phyloP scores from a whole-genome alignment of 2,888 invertebrate species.

The Mimumesa dahlbomi region DNA sequence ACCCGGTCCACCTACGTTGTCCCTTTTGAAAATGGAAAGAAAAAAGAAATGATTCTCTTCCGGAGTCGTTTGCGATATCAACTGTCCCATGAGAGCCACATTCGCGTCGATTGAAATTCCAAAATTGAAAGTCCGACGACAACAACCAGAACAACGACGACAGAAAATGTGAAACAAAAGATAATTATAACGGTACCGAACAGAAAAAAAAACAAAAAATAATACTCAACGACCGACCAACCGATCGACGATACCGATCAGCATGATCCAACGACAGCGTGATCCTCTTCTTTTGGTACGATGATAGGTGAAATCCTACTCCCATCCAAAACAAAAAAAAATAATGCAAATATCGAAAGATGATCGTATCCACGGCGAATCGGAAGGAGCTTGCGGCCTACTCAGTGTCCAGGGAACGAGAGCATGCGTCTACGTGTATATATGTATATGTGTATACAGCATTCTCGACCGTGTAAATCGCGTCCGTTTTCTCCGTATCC shows the following conservation, averaged over 20 bases:
- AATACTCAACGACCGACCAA: conserved; percentile 25
- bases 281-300: conserved; percentile 49
- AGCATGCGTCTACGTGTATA: conserved; percentile 41
- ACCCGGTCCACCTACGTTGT: neutral
- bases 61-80: conserved; percentile 36
- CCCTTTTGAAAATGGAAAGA: no score
- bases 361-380: conserved; percentile 25
- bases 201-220: conserved; percentile 1
- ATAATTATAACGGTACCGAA: no score
- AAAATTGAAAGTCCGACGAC: no score
- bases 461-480: conserved; percentile 25
- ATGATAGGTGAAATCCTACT: no score
- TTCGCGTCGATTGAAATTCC: conserved; percentile 7
- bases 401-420: conserved; percentile 41
- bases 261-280: conserved; percentile 46
- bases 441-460: conserved; percentile 39
- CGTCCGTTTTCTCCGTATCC: conserved; percentile 1
- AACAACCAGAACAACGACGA: no score
- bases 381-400: conserved; percentile 36
- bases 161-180: no score
- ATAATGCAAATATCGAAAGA: no score
- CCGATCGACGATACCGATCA: conserved; percentile 21
- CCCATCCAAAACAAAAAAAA: no score
- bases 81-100: conserved; percentile 4
- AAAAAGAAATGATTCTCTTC: conserved; percentile 1